Percentiles rank a stretch among this genome's conserved stretches.
Evolutionary conservation across 2,888 invertebrate genomes (phyloP).

Genomic region (Drosophila mercatorum): DNA sequence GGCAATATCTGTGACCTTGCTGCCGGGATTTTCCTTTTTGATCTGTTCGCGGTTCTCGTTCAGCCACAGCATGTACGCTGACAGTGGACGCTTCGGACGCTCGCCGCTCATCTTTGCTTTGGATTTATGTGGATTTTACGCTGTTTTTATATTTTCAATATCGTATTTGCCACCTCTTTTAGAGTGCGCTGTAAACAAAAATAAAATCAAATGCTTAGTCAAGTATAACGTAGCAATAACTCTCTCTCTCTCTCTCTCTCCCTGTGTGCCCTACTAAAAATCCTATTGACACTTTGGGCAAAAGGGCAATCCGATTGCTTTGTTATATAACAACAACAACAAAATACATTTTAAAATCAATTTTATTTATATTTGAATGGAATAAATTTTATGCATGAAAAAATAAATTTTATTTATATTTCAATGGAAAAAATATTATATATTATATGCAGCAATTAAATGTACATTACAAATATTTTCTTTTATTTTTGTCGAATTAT

Average conservation of each 20-base stretch:
- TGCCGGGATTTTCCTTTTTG: constrained; percentile 95
- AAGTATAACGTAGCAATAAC: not conserved
- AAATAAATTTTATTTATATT: too few species aligned
- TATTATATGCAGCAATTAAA: not conserved
- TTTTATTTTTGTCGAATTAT: too few species aligned
- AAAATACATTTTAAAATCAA: too few species aligned
- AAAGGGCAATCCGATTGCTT: not conserved
- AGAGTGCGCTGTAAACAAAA: constrained; percentile 22
- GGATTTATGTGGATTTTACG: constrained; percentile 10
- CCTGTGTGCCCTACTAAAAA: not conserved
- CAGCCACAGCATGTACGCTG: constrained; percentile 98
- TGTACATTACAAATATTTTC: not conserved
- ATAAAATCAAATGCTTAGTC: constrained; percentile 12
- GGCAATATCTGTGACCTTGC: constrained; percentile 95
- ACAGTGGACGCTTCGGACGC: constrained; percentile 97
- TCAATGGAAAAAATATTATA: too few species aligned
- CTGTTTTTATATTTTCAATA: not conserved
- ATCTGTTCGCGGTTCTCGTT: constrained; percentile 94
- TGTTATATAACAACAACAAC: not conserved
- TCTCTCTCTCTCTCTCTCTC: too few species aligned
- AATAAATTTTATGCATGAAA: too few species aligned
- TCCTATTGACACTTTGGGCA: not conserved
- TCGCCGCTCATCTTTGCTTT: constrained; percentile 88
- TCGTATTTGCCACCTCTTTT: constrained; percentile 10
- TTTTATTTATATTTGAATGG: too few species aligned